Percentiles rank a stretch among this genome's conserved stretches.
These are phyloP conservation scores for Alsophila aescularia DNA, from an alignment of 2,888 invertebrate species.

Conservation along the genomic window DNA sequence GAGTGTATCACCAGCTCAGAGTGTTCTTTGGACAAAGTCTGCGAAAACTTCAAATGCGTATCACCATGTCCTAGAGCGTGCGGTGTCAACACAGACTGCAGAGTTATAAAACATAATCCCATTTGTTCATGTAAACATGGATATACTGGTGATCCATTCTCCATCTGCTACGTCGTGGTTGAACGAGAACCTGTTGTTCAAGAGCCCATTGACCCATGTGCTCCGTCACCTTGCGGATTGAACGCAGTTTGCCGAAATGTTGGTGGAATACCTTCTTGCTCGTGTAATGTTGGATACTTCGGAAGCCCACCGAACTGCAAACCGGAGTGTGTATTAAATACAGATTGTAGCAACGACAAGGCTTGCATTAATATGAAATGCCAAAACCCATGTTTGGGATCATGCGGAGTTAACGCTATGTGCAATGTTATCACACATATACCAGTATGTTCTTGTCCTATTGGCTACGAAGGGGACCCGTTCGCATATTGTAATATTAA, in stretches of 20 bases:
- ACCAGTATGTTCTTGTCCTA: slow-evolving; percentile 88
- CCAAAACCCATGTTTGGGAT: slow-evolving; percentile 90
- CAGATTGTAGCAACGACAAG: slow-evolving; percentile 88
- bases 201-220: slow-evolving; percentile 84
- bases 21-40: slow-evolving; percentile 87
- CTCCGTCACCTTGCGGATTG: slow-evolving; percentile 91
- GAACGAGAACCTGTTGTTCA: slow-evolving; percentile 54
- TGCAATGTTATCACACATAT: slow-evolving; percentile 91
- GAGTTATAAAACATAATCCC: slow-evolving; percentile 89
- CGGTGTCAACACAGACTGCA: slow-evolving; percentile 88
- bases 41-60: slow-evolving; percentile 88
- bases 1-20: slow-evolving; percentile 88
- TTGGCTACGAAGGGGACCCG: slow-evolving; percentile 89
- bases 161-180: slow-evolving; percentile 69
- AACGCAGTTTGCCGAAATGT: slow-evolving; percentile 86
- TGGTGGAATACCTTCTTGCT: slow-evolving; percentile 85
- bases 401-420: slow-evolving; percentile 89
- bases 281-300: slow-evolving; percentile 86
- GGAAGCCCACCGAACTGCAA: slow-evolving; percentile 91
- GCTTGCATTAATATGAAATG: slow-evolving; percentile 92
- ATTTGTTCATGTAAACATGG: slow-evolving; percentile 87
- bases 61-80: slow-evolving; percentile 89
- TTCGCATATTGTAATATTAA: slow-evolving; percentile 87
- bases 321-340: slow-evolving; percentile 89
- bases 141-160: slow-evolving; percentile 87